Evolutionary conservation across 2,113 vertebrate genomes (phyloP).

Genomic region (Melanostigma gelatinosum): DNA sequence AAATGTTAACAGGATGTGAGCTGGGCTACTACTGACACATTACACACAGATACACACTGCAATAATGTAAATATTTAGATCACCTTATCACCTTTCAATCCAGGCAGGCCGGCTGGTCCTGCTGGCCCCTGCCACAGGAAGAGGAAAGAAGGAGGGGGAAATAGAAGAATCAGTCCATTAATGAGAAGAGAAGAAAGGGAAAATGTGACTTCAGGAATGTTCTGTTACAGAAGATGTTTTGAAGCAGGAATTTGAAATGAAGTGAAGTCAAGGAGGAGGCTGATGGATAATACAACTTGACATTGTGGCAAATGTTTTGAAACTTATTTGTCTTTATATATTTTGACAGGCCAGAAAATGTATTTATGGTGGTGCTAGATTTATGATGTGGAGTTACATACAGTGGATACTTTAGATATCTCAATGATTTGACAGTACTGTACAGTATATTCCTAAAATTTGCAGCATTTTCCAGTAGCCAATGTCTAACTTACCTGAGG

Average conservation of each 20-base stretch:
- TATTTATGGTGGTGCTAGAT: background rate
- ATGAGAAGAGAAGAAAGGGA: background rate
- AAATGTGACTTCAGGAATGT: background rate
- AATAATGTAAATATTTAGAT: constrained; percentile 98
- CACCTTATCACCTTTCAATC: constrained; percentile 99
- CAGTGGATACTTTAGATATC: background rate
- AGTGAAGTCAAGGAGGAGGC: background rate
- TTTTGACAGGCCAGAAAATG: background rate
- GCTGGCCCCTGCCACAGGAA: constrained; percentile 87
- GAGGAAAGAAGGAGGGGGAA: constrained; percentile 13
- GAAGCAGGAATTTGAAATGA: background rate
- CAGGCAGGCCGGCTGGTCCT: constrained; percentile 91
- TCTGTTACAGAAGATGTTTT: background rate
- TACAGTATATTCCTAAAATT: background rate
- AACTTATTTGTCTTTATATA: background rate
- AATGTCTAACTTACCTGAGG: constrained; percentile 83
- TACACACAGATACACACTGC: constrained; percentile 76
- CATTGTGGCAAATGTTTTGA: background rate
- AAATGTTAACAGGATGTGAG: constrained; percentile 23
- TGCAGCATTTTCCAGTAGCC: background rate
- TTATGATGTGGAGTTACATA: background rate
- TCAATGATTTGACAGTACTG: background rate
- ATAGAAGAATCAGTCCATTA: constrained; percentile 7
- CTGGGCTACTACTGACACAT: constrained; percentile 37
- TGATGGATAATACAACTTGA: background rate